A percentile compares a stretch with the other conserved stretches of the same genome.
These are phyloP conservation scores for Meloe dianella DNA, from an alignment of 2,888 invertebrate species.

Conservation along the genomic window DNA sequence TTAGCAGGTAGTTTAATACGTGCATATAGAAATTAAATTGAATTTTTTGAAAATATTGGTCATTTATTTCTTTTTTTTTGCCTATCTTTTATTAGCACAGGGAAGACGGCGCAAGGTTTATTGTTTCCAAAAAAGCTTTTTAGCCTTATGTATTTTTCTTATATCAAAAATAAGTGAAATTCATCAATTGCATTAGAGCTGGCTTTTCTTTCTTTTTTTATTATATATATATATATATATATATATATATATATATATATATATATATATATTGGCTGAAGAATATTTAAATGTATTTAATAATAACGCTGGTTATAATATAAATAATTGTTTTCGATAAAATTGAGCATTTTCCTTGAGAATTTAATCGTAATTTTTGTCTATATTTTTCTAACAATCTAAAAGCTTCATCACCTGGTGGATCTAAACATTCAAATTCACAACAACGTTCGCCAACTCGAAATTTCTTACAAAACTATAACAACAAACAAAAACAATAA, in stretches of 20 bases:
- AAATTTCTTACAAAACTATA: slow-evolving; percentile 88
- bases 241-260: not conserved
- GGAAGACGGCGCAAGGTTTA: not conserved
- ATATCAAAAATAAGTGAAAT: slow-evolving; percentile 4
- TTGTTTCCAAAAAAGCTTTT: not conserved
- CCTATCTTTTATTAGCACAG: not conserved
- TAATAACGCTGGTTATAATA: slow-evolving; percentile 13
- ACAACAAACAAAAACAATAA: slow-evolving; percentile 39
- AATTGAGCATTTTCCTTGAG: slow-evolving; percentile 24
- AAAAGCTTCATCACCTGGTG: slow-evolving; percentile 68
- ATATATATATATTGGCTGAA: not conserved
- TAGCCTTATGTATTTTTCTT: slow-evolving; percentile 4
- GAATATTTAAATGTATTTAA: not conserved
- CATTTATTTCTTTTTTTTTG: not conserved
- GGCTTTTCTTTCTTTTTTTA: not conserved
- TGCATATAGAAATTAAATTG: not conserved
- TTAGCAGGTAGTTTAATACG: not conserved
- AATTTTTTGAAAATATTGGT: not conserved
- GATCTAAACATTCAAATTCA: slow-evolving; percentile 87
- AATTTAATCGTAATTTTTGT: slow-evolving; percentile 38
- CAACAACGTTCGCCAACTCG: slow-evolving; percentile 85
- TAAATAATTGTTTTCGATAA: slow-evolving; percentile 16
- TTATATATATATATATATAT: no score
- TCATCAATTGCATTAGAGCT: slow-evolving; percentile 2
- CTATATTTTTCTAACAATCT: slow-evolving; percentile 52